Evolutionary conservation across 2,888 invertebrate species (phyloP), one percentile per base, ranked within the genome.

Genomic region (Trimorus sp.): DNA sequence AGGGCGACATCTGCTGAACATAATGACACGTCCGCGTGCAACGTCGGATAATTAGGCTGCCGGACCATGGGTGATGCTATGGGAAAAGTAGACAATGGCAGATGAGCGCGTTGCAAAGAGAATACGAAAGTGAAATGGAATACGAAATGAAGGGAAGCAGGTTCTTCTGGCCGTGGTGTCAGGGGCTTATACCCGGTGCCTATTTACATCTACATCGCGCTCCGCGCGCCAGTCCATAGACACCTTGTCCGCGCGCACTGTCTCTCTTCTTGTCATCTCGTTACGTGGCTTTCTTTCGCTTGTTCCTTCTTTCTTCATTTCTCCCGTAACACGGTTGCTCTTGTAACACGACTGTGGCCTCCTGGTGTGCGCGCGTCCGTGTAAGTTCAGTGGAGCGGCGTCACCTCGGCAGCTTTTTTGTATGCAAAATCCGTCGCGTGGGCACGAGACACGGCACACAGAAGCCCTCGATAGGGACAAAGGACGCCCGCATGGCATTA

Each of bases 71-170:
- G 83, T 71, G 76, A 62, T 54, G 77, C 74, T 83, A 86, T 85
- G 87, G 86, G 86, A 87, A 89, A 88, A 88, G 86, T 87, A 88
- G 89, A 90, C 90, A 91, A 90, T 89, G 89, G 87, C 84, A 86
- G 87, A 87, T 84, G 87, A 88, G 84, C 75, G 84, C 81, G 79
- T 81, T 79, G 83, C 85, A 90, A 90, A 91, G 90, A 87, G 90
- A 90, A 91, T 90, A 85, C 87, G 86, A 85, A 87, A 89, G 88
- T 87, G 88, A 91, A 90, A 90, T 90, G 87, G 90, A 90, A 91
- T 90, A 91, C 89, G 86, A 84, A 89, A 91, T 89, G 90, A 26
- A 91, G 88, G 88, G 88, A 85, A 85, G 78, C 82, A 79, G 73
- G 84, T 84, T 87, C 86, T 86, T 86, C 82, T 86, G 26, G 26